Percentiles rank a stretch among this genome's conserved stretches.
phyloP scores from a whole-genome alignment of 2,797 vertebrate species.

The Enteromius anoplus region DNA sequence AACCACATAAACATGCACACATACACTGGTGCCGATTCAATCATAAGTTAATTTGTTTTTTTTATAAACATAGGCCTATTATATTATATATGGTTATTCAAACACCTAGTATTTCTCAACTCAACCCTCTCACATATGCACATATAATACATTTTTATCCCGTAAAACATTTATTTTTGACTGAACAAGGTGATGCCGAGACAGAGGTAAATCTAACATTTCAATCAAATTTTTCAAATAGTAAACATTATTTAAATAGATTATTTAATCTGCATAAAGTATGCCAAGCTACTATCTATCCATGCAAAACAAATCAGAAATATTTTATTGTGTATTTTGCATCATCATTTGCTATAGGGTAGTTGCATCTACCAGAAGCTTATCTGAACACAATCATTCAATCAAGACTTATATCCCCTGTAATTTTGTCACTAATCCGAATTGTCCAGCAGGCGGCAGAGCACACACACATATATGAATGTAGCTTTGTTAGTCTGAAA shows the following conservation, averaged over 20 bases:
- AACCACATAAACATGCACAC: neutral
- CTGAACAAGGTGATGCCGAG: neutral
- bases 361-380: neutral
- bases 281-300: neutral
- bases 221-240: neutral
- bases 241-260: neutral
- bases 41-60: too few species aligned
- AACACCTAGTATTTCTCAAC: neutral
- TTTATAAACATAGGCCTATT: neutral
- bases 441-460: conserved; percentile 26
- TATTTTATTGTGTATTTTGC: neutral
- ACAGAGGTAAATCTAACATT: neutral
- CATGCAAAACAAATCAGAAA: neutral
- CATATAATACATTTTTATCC: neutral
- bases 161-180: neutral
- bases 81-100: neutral
- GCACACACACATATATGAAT: conserved; percentile 1
- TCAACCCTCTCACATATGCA: too few species aligned
- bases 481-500: neutral
- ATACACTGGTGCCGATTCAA: neutral
- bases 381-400: neutral
- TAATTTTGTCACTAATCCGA: neutral
- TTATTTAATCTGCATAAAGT: neutral
- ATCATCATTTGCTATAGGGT: neutral
- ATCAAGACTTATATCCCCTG: neutral